These are phyloP conservation scores for Calonectris borealis DNA, from an alignment of 2,113 vertebrate species.

Conservation along the genomic window DNA sequence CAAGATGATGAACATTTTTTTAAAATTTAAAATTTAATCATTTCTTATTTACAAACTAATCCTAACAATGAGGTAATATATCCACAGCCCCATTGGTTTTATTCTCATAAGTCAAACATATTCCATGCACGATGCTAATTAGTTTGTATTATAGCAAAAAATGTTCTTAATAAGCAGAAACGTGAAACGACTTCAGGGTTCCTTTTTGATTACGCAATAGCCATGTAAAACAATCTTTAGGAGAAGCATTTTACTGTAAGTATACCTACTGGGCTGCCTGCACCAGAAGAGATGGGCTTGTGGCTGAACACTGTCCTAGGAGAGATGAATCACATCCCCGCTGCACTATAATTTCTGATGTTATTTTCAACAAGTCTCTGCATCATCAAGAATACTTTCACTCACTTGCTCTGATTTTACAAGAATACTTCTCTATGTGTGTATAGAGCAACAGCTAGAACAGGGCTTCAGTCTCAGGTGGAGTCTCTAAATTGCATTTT, in stretches of 20 bases:
- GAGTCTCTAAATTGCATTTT: background rate
- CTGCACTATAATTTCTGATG: background rate
- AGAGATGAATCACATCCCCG: background rate
- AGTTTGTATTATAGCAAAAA: background rate
- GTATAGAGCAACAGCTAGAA: background rate
- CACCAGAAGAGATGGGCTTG: background rate
- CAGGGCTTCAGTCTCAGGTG: background rate
- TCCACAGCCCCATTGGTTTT: background rate
- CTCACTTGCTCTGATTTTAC: background rate
- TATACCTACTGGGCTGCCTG: accelerated
- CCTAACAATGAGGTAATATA: conserved; percentile 7
- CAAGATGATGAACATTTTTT: background rate
- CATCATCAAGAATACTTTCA: background rate
- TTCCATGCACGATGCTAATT: background rate
- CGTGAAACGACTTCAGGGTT: background rate
- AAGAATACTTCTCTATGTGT: background rate
- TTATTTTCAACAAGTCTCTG: background rate
- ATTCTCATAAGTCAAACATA: background rate
- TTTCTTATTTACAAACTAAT: conserved; percentile 16
- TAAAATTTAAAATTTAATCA: background rate
- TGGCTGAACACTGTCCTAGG: background rate
- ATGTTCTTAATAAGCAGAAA: background rate
- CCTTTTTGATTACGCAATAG: background rate
- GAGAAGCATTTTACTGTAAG: background rate
- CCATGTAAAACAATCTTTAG: background rate